Conservation (phyloP, 2,888 invertebrate species). For the Physocephala rufipes region DNA sequence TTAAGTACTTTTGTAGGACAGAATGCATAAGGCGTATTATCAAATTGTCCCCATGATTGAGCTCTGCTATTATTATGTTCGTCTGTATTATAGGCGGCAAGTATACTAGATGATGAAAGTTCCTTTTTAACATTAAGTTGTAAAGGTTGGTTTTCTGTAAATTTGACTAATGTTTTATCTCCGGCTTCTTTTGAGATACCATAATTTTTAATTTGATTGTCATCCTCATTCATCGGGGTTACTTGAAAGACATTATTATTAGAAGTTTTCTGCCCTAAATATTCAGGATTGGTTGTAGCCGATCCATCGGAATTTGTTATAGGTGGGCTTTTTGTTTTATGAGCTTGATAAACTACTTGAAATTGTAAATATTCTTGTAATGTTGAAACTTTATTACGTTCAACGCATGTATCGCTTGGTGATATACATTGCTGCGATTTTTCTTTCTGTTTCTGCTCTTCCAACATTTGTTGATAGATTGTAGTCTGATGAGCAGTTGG, state of each 20-base stretch:
- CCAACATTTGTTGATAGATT: constrained; percentile 66
- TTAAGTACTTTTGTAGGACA: constrained; percentile 50
- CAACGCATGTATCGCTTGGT: constrained; percentile 48
- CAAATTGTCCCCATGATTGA: constrained; percentile 30
- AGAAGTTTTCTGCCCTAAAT: not conserved
- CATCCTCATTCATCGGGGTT: not conserved
- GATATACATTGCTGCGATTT: constrained; percentile 50
- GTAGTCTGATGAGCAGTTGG: constrained; percentile 66
- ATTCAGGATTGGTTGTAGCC: not conserved
- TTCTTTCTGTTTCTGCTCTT: constrained; percentile 60
- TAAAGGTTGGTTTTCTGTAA: constrained; percentile 18
- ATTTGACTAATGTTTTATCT: not conserved
- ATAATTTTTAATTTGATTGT: not conserved
- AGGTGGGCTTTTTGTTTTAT: constrained; percentile 6
- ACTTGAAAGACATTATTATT: not conserved
- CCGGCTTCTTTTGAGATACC: not conserved
- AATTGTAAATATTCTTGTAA: constrained; percentile 50
- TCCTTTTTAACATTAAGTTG: constrained; percentile 60
- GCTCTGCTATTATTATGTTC: constrained; percentile 47
- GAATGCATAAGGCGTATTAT: constrained; percentile 53
- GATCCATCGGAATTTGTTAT: not conserved
- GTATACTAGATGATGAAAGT: constrained; percentile 53
- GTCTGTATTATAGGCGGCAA: constrained; percentile 52
- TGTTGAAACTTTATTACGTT: constrained; percentile 46
- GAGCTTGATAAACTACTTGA: constrained; percentile 43